A percentile compares a stretch with the other conserved stretches of the same genome.
Evolutionary conservation across 2,113 vertebrate genomes (phyloP).

Genomic region (Nymphicus hollandicus): DNA sequence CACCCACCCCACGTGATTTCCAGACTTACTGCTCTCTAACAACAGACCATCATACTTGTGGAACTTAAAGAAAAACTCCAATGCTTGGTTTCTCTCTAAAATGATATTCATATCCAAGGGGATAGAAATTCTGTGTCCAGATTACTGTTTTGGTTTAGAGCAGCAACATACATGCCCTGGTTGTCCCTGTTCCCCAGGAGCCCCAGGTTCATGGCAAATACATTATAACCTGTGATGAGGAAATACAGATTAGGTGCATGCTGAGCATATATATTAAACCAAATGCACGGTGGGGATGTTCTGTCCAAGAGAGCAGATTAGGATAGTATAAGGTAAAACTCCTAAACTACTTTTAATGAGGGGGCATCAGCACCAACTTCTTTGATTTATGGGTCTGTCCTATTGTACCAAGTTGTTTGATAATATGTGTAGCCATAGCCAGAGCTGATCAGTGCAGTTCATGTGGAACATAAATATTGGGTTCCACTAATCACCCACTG

Average conservation of each 20-base stretch:
- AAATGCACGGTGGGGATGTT: not conserved
- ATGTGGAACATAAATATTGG: not conserved
- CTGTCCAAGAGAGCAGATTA: not conserved
- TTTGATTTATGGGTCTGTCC: not conserved
- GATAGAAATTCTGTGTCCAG: not conserved
- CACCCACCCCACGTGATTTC: not conserved
- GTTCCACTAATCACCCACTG: not conserved
- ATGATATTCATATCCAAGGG: not conserved
- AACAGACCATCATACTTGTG: not conserved
- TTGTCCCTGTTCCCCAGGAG: not conserved
- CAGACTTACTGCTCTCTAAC: not conserved
- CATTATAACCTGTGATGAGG: accelerated
- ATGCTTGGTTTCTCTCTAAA: not conserved
- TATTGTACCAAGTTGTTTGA: not conserved
- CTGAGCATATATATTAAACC: not conserved
- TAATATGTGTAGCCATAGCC: not conserved
- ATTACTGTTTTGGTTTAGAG: not conserved
- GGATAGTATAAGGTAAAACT: not conserved
- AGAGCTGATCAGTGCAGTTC: not conserved
- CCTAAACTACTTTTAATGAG: not conserved
- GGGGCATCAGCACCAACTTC: not conserved
- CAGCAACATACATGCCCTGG: not conserved
- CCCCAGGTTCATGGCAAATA: not conserved
- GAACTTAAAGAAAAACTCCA: not conserved
- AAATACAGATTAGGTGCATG: not conserved